Conservation (phyloP, 2,113 vertebrate genomes). For the Poeciliopsis prolifica region DNA sequence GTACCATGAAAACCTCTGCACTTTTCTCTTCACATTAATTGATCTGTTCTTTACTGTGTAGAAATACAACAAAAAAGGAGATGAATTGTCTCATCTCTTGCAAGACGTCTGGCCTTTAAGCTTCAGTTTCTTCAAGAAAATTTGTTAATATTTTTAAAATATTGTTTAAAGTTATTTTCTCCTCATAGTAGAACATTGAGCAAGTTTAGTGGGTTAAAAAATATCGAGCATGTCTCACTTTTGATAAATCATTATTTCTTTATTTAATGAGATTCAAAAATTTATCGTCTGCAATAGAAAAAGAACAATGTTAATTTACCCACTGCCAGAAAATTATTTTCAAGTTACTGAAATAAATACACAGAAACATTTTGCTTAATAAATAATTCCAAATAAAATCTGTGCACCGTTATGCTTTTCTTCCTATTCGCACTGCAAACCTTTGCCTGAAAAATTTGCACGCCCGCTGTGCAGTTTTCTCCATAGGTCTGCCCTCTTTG, state of each 20-base stretch:
- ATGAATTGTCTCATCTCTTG: background rate
- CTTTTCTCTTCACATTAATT: conserved; percentile 16
- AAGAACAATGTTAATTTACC: conserved; percentile 7
- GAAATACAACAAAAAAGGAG: background rate
- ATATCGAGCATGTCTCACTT: background rate
- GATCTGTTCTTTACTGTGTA: conserved; percentile 3
- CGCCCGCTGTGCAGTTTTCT: conserved; percentile 38
- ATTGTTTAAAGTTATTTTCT: background rate
- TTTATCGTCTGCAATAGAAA: background rate
- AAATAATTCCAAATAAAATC: conserved; percentile 13
- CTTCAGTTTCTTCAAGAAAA: background rate
- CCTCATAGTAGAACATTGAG: background rate
- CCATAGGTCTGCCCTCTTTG: conserved; percentile 37
- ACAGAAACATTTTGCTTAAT: background rate
- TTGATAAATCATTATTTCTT: background rate
- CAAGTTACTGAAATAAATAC: conserved; percentile 1
- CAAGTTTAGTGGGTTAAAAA: background rate
- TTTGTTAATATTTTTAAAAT: background rate
- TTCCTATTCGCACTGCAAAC: conserved; percentile 18
- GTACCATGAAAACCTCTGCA: background rate
- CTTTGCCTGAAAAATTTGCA: conserved; percentile 31
- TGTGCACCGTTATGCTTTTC: conserved; percentile 9
- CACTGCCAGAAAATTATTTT: conserved; percentile 10
- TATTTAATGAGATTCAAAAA: background rate
- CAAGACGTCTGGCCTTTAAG: background rate